Evolutionary conservation across 2,113 vertebrate genomes (phyloP).

Genomic region (Tringa solitaria): DNA sequence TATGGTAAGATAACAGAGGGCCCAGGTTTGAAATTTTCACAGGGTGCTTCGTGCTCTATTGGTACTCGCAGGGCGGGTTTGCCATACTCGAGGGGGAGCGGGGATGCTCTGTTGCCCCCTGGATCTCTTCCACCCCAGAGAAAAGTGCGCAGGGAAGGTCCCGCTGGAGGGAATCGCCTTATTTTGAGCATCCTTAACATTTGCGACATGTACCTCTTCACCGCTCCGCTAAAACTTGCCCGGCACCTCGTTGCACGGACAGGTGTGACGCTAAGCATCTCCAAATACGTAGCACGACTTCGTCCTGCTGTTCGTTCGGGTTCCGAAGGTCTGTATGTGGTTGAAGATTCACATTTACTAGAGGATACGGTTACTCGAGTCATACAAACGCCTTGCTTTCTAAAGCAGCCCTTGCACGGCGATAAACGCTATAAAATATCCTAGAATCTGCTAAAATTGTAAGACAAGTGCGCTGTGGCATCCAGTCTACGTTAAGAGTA

Average conservation of each 20-base stretch:
- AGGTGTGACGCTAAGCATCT: not conserved
- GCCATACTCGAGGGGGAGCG: too few species aligned
- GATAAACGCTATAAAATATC: not conserved
- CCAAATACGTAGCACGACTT: rapidly evolving
- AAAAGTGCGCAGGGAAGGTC: rapidly evolving
- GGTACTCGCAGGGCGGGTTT: not conserved
- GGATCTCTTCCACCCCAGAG: rapidly evolving
- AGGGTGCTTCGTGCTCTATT: rapidly evolving
- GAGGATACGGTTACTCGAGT: not conserved
- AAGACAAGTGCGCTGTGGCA: not conserved
- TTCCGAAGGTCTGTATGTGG: not conserved
- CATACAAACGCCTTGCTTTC: not conserved
- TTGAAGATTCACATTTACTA: not conserved
- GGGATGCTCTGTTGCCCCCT: rapidly evolving
- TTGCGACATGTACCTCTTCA: rapidly evolving
- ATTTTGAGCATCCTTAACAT: not conserved
- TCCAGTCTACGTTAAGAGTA: not conserved
- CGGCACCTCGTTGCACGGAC: not conserved
- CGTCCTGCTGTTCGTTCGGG: not conserved
- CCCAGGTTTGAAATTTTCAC: not conserved
- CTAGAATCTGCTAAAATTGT: not conserved
- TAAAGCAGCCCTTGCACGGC: not conserved
- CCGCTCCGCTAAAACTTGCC: not conserved
- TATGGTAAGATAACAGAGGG: not conserved
- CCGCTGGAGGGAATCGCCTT: not conserved